These are phyloP conservation scores for Australoheros facetus DNA, from an alignment of 2,797 vertebrate species.

Conservation along the genomic window DNA sequence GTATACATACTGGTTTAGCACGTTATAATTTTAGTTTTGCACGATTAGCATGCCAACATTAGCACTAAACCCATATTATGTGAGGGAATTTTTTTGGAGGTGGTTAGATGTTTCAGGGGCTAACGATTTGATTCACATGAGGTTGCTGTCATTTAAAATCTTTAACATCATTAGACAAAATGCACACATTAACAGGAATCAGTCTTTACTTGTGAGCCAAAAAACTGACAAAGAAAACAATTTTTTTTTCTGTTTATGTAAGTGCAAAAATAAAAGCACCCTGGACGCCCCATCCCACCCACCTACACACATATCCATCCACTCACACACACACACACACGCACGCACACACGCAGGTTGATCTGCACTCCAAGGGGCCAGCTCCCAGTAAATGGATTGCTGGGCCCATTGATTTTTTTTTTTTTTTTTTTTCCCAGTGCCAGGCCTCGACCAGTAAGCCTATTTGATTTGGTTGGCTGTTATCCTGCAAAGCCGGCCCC, in stretches of 20 bases:
- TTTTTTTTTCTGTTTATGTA: constrained; percentile 27
- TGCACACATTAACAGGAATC: background rate
- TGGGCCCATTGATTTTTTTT: constrained; percentile 74
- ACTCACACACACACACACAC: constrained; percentile 19
- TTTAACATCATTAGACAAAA: background rate
- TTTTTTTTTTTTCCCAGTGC: constrained; percentile 56
- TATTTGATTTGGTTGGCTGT: constrained; percentile 79
- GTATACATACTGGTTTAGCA: background rate
- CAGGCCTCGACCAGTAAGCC: constrained; percentile 76
- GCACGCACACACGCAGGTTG: constrained; percentile 40
- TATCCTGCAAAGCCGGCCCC: constrained; percentile 69
- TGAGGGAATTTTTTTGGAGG: background rate
- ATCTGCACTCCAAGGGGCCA: constrained; percentile 64
- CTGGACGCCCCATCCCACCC: constrained; percentile 28
- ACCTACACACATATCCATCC: constrained; percentile 22
- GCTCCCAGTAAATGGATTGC: constrained; percentile 77
- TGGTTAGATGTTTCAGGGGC: background rate
- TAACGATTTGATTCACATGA: background rate
- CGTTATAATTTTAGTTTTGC: background rate
- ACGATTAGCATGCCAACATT: background rate
- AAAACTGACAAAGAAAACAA: constrained; percentile 15
- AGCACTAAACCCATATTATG: background rate
- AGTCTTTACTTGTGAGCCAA: constrained; percentile 24
- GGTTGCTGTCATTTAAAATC: background rate
- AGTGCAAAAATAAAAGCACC: constrained; percentile 56